Conservation (phyloP, 2,797 vertebrate genomes). For the Euthynnus affinis region DNA sequence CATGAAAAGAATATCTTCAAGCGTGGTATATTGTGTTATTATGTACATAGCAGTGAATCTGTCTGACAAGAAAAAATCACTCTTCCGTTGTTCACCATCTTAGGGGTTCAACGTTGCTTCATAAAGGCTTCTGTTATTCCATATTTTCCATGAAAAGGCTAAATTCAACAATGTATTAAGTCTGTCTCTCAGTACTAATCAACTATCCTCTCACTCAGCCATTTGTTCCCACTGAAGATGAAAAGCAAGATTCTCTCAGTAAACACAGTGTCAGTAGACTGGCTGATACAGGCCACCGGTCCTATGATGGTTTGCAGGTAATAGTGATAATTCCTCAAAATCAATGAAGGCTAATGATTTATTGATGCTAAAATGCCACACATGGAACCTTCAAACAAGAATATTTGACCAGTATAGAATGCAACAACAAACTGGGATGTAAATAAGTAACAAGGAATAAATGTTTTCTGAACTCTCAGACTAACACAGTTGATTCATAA, state of each 20-base stretch:
- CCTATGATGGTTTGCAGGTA: not conserved
- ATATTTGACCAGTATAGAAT: not conserved
- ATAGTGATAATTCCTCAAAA: not conserved
- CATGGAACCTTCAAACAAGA: not conserved
- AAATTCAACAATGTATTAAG: no score
- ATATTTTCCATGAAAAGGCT: no score
- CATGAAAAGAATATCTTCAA: not conserved
- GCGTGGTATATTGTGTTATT: not conserved
- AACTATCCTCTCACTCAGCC: no score
- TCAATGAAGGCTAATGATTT: not conserved
- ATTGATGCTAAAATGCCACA: not conserved
- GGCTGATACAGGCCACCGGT: not conserved
- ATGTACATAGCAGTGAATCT: not conserved
- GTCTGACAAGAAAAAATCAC: not conserved
- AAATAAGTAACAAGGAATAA: slow-evolving; percentile 17
- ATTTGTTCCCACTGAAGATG: no score
- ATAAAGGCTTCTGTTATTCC: no score
- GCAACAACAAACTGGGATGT: not conserved
- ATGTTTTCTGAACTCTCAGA: slow-evolving; percentile 13
- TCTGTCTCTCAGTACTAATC: no score
- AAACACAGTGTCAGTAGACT: not conserved
- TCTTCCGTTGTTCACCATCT: no score
- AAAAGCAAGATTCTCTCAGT: no score
- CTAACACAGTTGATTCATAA: slow-evolving; percentile 23
- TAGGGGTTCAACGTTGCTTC: no score